These are phyloP conservation scores for Eugnorisma glareosa DNA, from an alignment of 2,888 invertebrate genomes.

Conservation along the genomic window DNA sequence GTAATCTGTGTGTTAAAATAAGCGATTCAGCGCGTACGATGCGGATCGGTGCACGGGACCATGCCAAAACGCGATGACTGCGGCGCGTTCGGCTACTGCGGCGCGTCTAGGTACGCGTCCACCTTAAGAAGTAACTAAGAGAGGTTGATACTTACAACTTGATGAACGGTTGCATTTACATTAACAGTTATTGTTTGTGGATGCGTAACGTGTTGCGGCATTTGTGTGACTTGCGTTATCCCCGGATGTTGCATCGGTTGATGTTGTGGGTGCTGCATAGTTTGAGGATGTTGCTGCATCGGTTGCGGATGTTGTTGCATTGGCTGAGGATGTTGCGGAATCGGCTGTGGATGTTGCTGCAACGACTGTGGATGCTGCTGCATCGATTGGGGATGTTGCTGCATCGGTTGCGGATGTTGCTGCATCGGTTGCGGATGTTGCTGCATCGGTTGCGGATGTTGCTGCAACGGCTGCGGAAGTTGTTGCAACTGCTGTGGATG, in stretches of 20 bases:
- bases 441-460: conserved; percentile 13
- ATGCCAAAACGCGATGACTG: no score
- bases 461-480: conserved; percentile 18
- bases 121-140: background rate
- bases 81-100: background rate
- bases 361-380: conserved; percentile 22
- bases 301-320: conserved; percentile 34
- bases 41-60: background rate
- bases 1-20: background rate
- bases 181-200: conserved; percentile 73
- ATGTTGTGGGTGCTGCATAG: conserved; percentile 69
- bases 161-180: conserved; percentile 75
- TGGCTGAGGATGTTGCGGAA: conserved; percentile 32
- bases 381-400: conserved; percentile 61
- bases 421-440: conserved; percentile 33
- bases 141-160: conserved; percentile 66
- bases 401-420: conserved; percentile 71
- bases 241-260: conserved; percentile 72
- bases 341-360: conserved; percentile 27
- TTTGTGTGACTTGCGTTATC: conserved; percentile 65
- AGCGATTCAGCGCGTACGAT: background rate
- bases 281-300: conserved; percentile 37
- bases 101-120: background rate
- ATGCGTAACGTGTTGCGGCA: conserved; percentile 69
- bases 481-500: conserved; percentile 26